phyloP scores from a whole-genome alignment of 2,113 vertebrate species.

The Microcebus ravelobensis region DNA sequence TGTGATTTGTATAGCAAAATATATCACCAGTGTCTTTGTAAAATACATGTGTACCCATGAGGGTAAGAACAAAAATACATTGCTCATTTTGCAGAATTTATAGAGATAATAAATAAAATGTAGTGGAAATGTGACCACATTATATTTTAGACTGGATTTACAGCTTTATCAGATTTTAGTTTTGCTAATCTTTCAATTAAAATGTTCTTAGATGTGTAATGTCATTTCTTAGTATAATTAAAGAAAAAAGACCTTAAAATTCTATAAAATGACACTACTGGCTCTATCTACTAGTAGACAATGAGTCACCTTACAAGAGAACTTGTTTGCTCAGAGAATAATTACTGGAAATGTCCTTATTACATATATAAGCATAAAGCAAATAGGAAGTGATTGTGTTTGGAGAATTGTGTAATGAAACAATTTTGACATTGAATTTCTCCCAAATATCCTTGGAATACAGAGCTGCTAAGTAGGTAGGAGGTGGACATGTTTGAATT shows the following conservation, averaged over 20 bases:
- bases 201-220: neutral
- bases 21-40: constrained; percentile 18
- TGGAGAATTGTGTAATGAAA: neutral
- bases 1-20: constrained; percentile 65
- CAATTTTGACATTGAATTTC: neutral
- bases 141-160: neutral
- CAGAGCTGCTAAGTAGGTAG: neutral
- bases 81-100: neutral
- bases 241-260: neutral
- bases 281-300: neutral
- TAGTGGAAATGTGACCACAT: neutral
- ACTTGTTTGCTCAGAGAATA: neutral
- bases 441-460: neutral
- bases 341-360: neutral
- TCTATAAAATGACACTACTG: neutral
- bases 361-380: neutral
- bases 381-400: neutral
- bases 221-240: neutral
- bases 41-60: neutral
- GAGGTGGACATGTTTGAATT: neutral
- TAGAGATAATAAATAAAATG: constrained; percentile 30
- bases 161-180: neutral
- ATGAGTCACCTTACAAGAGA: neutral
- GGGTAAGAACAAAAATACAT: neutral
- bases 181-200: constrained; percentile 9